Percentiles rank a stretch among this genome's conserved stretches.
phyloP scores from a whole-genome alignment of 1,140 invertebrate genomes.

The Drosophila nigromelanica region DNA sequence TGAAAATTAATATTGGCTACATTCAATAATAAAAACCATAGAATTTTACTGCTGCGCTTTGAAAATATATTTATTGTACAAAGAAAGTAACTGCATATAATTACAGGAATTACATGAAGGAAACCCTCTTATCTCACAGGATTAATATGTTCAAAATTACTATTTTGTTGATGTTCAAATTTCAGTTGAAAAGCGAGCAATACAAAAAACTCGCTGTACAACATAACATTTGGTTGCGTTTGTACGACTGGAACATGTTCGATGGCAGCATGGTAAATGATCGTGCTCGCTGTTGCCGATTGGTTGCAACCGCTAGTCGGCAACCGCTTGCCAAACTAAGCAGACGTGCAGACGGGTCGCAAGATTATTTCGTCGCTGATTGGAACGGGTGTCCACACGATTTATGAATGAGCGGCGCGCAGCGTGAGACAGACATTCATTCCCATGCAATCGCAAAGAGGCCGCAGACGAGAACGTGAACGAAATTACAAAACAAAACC shows the following conservation, averaged over 20 bases:
- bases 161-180: no score
- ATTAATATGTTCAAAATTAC: background rate
- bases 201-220: slow-evolving; percentile 1
- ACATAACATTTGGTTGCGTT: background rate
- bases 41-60: no score
- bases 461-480: slow-evolving; percentile 58
- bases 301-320: slow-evolving; percentile 47
- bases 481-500: slow-evolving; percentile 63
- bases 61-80: no score
- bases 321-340: slow-evolving; percentile 44
- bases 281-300: slow-evolving; percentile 18
- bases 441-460: slow-evolving; percentile 23
- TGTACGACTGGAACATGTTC: slow-evolving; percentile 37
- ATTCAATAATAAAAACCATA: no score
- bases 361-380: slow-evolving; percentile 42
- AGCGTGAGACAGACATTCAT: slow-evolving; percentile 43
- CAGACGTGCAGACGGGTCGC: slow-evolving; percentile 44
- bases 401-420: slow-evolving; percentile 70
- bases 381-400: slow-evolving; percentile 27
- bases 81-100: no score
- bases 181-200: no score
- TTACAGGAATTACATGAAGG: no score
- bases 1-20: no score
- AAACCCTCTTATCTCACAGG: no score
- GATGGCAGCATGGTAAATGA: slow-evolving; percentile 27